Evolutionary conservation across 2,797 vertebrate genomes (phyloP).

Genomic region (Poecilia wingei): DNA sequence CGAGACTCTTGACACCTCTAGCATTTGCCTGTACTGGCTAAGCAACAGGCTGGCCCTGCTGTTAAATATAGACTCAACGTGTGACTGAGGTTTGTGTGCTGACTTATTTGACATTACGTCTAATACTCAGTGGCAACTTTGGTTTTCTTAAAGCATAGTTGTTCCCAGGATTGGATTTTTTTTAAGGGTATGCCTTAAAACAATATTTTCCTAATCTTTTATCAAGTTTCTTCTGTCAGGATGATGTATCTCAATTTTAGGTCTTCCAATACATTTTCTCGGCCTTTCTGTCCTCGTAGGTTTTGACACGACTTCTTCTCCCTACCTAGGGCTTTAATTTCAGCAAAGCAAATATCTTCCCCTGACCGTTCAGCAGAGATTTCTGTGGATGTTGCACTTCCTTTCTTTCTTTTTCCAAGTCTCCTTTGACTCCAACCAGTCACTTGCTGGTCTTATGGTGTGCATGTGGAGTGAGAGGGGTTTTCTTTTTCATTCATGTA

Average conservation of each 20-base stretch:
- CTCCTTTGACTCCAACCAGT: conserved; percentile 22
- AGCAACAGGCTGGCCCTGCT: too few relatives aligned
- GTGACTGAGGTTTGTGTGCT: background rate
- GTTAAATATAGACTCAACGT: background rate
- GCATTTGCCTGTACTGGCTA: too few relatives aligned
- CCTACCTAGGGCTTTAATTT: conserved; percentile 9
- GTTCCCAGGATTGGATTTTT: background rate
- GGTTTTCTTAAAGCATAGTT: conserved; percentile 26
- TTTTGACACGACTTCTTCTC: conserved; percentile 37
- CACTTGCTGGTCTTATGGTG: conserved; percentile 30
- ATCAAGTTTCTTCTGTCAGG: background rate
- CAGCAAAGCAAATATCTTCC: conserved; percentile 4
- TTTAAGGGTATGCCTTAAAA: background rate
- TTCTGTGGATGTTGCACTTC: conserved; percentile 64
- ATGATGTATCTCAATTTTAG: background rate
- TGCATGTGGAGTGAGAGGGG: conserved; percentile 19
- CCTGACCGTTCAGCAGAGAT: conserved; percentile 18
- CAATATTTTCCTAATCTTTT: background rate
- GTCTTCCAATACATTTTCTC: background rate
- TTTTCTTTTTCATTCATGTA: conserved; percentile 35
- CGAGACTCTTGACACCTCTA: too few relatives aligned
- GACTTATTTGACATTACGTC: background rate
- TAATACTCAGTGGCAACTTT: background rate
- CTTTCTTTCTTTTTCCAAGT: conserved; percentile 36
- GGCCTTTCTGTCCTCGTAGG: conserved; percentile 2